Percentiles rank a stretch among this genome's conserved stretches.
Conservation (phyloP, 2,797 vertebrate species). For the Mergus octosetaceus region DNA sequence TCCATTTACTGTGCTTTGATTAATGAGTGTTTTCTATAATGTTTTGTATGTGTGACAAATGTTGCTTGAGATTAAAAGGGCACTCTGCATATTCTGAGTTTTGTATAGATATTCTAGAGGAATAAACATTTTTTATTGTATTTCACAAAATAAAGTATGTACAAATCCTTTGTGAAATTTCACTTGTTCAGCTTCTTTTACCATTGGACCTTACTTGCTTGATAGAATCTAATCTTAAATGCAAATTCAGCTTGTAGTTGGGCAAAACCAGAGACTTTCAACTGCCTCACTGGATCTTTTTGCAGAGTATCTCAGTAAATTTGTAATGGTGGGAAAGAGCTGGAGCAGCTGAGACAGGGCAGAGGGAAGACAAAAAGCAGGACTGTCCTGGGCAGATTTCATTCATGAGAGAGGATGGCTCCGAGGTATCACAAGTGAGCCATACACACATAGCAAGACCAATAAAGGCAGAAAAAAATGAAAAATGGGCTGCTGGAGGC, state of each 20-base stretch:
- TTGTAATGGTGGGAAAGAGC: neutral
- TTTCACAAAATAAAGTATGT: conserved; percentile 72
- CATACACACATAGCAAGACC: neutral
- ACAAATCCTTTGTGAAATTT: neutral
- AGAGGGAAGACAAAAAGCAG: no score
- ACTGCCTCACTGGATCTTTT: neutral
- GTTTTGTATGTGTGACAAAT: conserved; percentile 69
- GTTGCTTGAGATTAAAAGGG: conserved; percentile 57
- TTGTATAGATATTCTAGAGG: conserved; percentile 66
- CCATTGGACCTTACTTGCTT: neutral
- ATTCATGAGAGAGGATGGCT: neutral
- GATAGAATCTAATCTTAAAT: neutral
- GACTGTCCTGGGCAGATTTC: neutral
- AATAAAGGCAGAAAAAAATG: neutral
- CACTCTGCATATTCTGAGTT: conserved; percentile 64
- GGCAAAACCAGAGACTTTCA: neutral
- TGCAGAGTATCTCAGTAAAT: neutral
- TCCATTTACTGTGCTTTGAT: conserved; percentile 67
- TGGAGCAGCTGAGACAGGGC: rapidly evolving
- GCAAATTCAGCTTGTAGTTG: neutral
- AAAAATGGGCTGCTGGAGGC: neutral
- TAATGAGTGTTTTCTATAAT: conserved; percentile 48
- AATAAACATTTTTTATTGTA: conserved; percentile 56
- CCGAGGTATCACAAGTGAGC: neutral
- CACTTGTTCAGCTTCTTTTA: neutral